Base-by-base conservation (phyloP, 2,113 vertebrate genomes). In the Semnornis frantzii region DNA sequence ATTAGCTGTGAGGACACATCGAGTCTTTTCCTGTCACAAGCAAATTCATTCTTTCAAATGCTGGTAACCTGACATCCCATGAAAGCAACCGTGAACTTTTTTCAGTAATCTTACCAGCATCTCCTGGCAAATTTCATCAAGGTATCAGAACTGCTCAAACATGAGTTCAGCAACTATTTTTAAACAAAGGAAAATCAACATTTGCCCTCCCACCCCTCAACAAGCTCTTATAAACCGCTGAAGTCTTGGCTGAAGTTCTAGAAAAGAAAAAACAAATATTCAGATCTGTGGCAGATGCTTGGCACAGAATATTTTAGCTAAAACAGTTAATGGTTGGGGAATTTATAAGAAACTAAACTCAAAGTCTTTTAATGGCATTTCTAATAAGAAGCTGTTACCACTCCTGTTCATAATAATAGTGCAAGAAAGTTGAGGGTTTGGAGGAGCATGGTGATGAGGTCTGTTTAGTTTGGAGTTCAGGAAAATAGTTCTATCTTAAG, bases 191-290 rank as follows among this genome's bases (percentile, higher is more conserved):
- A 81, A 90, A 93, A 90, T 13, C 27, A 63, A 73, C n/a, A 78
- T 37, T 71, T 30, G 5, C 12, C 59, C 46, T 15, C 17, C 15
- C 8, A 0, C 17, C 5, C 15, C 17, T 8, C 25, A 44, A 30
- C 1, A 1, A 91, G 63, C 33, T 80, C 69, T 87, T 87, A 42
- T 66, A 89, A 95, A 87, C 64, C 79, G 82, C 64, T 73, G 79
- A 95, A 85, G 82, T 90, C 82, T 89, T 91, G 63, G 75, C 82
- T 90, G 64, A 95, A 80, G 82, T 52, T 82, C 11, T 82, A 68
- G 59, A 85, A 93, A 93, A 83, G 25, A 89, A 82, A 80, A 87
- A 82, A 76, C n/a, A 10, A 3, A 1, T 10, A 46, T 80, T 91
- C 91, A 69, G 12, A 69, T 84, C 63, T 52, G 30, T 92, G 84